These are phyloP conservation scores for Drosophila dunni DNA, from an alignment of 1,140 invertebrate species.

Conservation along the genomic window DNA sequence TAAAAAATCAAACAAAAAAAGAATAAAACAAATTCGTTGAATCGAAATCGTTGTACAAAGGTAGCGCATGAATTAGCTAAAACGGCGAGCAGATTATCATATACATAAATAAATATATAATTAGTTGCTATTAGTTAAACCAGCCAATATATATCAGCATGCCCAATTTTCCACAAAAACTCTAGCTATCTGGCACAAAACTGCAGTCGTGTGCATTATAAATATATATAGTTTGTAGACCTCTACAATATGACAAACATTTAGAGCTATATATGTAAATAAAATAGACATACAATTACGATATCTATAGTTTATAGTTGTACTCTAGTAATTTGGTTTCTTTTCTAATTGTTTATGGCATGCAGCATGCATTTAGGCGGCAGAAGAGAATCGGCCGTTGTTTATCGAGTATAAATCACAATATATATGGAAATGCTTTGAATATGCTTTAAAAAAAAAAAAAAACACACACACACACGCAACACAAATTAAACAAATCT, in stretches of 20 bases:
- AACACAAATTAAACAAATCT: slow-evolving; percentile 33
- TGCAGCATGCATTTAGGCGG: slow-evolving; percentile 69
- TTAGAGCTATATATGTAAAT: slow-evolving; percentile 69
- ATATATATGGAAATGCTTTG: slow-evolving; percentile 75
- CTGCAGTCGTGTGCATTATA: slow-evolving; percentile 41
- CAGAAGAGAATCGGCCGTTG: slow-evolving; percentile 40
- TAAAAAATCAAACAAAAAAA: slow-evolving; percentile 18
- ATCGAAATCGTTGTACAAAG: slow-evolving; percentile 68
- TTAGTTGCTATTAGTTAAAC: slow-evolving; percentile 23
- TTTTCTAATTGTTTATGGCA: slow-evolving; percentile 50
- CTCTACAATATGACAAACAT: slow-evolving; percentile 60
- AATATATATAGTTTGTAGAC: slow-evolving; percentile 43
- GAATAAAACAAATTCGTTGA: slow-evolving; percentile 31
- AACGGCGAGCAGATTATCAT: slow-evolving; percentile 47
- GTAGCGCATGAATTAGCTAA: slow-evolving; percentile 37
- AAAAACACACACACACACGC: slow-evolving; percentile 19
- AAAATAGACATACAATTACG: slow-evolving; percentile 46
- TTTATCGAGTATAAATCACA: slow-evolving; percentile 42
- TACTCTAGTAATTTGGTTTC: slow-evolving; percentile 23
- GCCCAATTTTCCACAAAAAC: slow-evolving; percentile 14
- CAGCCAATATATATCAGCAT: slow-evolving; percentile 30
- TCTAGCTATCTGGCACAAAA: slow-evolving; percentile 55
- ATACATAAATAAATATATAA: slow-evolving; percentile 26
- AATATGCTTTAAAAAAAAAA: slow-evolving; percentile 78
- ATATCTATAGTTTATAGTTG: slow-evolving; percentile 25